Evolutionary conservation across 2,797 vertebrate species (phyloP).

Genomic region (Propithecus deckenii): DNA sequence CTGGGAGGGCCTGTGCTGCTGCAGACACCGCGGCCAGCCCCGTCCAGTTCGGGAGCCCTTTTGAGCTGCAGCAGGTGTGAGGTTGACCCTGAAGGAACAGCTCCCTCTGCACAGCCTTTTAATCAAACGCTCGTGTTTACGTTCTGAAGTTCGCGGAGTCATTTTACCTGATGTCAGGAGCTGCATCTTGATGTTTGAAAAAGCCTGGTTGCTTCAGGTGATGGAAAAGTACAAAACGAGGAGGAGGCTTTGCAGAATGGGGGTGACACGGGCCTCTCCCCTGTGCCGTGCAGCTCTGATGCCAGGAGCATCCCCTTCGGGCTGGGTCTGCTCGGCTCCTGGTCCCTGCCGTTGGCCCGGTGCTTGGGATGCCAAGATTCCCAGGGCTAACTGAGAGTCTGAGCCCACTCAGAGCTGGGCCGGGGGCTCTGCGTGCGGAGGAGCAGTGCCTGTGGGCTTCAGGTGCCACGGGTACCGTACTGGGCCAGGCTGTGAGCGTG

Average conservation of each 20-base stretch:
- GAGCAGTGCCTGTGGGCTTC: too few relatives aligned
- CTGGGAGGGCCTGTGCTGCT: fast-evolving
- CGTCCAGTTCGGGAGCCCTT: neutral
- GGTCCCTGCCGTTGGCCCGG: neutral
- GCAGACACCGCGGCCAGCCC: neutral
- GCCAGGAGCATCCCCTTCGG: neutral
- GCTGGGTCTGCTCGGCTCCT: neutral
- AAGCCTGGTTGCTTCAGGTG: neutral
- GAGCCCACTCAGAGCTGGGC: neutral
- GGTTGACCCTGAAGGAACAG: conserved; percentile 19
- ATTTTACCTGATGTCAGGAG: neutral
- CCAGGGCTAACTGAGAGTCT: neutral
- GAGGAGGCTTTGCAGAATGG: neutral
- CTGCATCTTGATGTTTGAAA: neutral
- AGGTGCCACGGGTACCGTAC: fast-evolving
- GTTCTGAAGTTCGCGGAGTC: conserved; percentile 16
- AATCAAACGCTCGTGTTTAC: conserved; percentile 15
- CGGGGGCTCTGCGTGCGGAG: neutral
- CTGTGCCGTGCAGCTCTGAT: neutral
- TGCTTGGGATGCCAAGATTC: neutral
- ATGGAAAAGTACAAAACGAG: neutral
- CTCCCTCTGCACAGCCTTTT: conserved; percentile 23
- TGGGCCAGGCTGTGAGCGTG: fast-evolving
- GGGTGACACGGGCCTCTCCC: neutral
- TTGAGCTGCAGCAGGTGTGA: neutral